These are phyloP conservation scores for Rhizomys pruinosus DNA, from an alignment of 2,113 vertebrate genomes.

Conservation along the genomic window DNA sequence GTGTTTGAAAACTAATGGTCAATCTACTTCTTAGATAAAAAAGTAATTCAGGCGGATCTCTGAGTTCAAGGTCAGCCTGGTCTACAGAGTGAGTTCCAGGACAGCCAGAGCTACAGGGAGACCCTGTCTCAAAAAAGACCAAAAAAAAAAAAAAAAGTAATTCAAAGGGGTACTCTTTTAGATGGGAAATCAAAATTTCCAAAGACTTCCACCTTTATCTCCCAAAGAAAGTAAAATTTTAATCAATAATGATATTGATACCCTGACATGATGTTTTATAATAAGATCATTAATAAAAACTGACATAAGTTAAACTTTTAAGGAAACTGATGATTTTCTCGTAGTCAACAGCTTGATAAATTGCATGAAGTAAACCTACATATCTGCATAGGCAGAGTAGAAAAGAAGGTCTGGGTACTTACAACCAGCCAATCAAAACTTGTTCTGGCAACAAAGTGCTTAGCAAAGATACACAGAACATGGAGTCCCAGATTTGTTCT, in stretches of 20 bases:
- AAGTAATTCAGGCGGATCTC: too few species aligned
- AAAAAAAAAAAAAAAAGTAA: background rate
- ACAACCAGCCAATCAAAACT: background rate
- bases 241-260: background rate
- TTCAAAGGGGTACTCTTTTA: background rate
- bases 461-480: background rate
- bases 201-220: background rate
- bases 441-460: background rate
- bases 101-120: too few species aligned
- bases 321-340: background rate
- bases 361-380: constrained; percentile 9
- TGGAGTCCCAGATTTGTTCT: background rate
- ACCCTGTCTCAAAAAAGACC: too few species aligned
- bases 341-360: background rate
- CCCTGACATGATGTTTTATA: background rate
- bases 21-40: background rate
- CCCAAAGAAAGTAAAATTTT: constrained; percentile 40
- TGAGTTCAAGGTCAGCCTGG: too few species aligned
- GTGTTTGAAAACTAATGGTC: background rate
- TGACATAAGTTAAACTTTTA: background rate
- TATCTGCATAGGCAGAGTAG: background rate
- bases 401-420: background rate
- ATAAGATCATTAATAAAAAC: background rate
- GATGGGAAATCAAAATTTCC: constrained; percentile 14
- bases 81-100: too few species aligned